These are phyloP conservation scores for Silvanus unidentatus DNA, from an alignment of 2,888 invertebrate species.

Conservation along the genomic window DNA sequence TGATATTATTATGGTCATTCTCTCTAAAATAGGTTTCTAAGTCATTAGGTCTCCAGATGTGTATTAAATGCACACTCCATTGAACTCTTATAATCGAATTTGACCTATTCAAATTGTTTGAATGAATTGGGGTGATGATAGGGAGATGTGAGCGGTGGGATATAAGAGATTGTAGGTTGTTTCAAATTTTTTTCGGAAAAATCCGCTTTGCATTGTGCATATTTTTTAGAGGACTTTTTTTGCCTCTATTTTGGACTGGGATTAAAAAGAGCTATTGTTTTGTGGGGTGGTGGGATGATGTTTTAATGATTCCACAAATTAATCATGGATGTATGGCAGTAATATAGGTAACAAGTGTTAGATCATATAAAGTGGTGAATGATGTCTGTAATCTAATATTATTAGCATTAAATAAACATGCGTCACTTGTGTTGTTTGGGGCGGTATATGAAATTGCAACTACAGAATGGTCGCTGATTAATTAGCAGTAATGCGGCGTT, in stretches of 20 bases:
- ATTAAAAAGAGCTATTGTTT: no score
- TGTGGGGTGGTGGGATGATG: no score
- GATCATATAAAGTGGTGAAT: background rate
- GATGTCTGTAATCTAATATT: conserved; percentile 1
- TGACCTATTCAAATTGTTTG: conserved; percentile 21
- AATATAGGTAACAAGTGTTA: background rate
- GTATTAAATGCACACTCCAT: conserved; percentile 19
- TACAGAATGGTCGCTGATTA: conserved; percentile 25
- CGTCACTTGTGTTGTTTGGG: background rate
- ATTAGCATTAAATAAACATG: conserved; percentile 4
- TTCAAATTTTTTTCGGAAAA: no score
- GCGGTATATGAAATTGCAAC: conserved; percentile 11
- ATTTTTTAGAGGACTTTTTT: no score
- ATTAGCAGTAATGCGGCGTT: conserved; percentile 28
- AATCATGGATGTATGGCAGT: no score
- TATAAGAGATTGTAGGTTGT: no score
- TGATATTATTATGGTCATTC: conserved; percentile 8
- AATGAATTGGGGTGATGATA: conserved; percentile 11
- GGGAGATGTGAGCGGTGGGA: no score
- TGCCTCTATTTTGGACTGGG: no score
- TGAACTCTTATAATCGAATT: conserved; percentile 22
- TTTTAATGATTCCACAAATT: no score
- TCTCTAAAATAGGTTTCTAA: conserved; percentile 18
- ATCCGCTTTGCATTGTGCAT: no score
- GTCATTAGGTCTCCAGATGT: conserved; percentile 23